Evolutionary conservation across 2,797 vertebrate genomes (phyloP).

Genomic region (Notolepis coatsorum): DNA sequence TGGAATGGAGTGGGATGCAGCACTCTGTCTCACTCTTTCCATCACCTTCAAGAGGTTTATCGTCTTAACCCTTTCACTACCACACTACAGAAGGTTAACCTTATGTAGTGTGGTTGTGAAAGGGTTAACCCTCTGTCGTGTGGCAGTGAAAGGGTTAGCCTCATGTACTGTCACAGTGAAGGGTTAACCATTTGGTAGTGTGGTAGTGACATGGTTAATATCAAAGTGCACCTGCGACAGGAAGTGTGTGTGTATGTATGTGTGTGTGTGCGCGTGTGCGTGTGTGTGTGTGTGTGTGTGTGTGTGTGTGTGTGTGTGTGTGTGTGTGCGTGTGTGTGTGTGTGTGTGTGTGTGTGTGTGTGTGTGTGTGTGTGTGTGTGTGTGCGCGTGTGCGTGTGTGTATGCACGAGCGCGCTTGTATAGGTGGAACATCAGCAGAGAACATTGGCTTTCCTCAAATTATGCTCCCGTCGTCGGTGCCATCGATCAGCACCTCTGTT

Average conservation of each 20-base stretch:
- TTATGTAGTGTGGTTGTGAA: too few species aligned
- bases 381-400: neutral
- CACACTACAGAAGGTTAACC: too few species aligned
- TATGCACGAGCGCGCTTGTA: conserved; percentile 26
- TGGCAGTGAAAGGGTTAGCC: too few species aligned
- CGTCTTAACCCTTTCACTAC: neutral
- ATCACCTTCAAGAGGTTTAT: neutral
- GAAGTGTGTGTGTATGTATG: neutral
- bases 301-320: neutral
- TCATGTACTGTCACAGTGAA: too few species aligned
- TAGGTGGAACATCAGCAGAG: conserved; percentile 11
- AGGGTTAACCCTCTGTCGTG: too few species aligned
- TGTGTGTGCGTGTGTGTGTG: too few species aligned
- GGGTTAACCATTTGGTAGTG: too few species aligned
- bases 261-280: neutral
- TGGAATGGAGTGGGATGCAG: conserved; percentile 3
- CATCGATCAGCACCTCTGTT: conserved; percentile 76
- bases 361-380: neutral
- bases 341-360: conserved; percentile 27
- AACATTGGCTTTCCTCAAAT: conserved; percentile 59
- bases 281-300: neutral
- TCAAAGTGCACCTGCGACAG: too few species aligned
- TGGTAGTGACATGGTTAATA: too few species aligned
- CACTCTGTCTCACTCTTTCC: neutral
- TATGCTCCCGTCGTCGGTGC: conserved; percentile 48